phyloP scores from a whole-genome alignment of 2,797 vertebrate species.

The Melanotaenia trifasciata region DNA sequence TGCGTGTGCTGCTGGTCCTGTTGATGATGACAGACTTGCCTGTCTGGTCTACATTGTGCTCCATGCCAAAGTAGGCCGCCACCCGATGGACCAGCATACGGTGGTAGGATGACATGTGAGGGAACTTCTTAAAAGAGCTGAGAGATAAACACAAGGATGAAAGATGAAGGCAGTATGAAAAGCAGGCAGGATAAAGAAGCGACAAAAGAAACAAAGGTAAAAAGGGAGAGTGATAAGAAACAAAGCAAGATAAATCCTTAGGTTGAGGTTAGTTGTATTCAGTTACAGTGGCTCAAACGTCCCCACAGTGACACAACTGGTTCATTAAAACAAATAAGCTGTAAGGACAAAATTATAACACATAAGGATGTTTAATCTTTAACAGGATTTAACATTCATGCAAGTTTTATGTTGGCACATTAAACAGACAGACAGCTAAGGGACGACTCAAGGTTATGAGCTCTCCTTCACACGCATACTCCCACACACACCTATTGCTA shows the following conservation, averaged over 20 bases:
- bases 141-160: background rate
- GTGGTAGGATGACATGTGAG: slow-evolving; percentile 97
- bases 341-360: slow-evolving; percentile 41
- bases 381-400: slow-evolving; percentile 1
- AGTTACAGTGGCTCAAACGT: slow-evolving; percentile 19
- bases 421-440: slow-evolving; percentile 6
- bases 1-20: slow-evolving; percentile 93
- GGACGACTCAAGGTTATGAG: slow-evolving; percentile 10
- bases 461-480: slow-evolving; percentile 46
- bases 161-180: background rate
- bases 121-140: slow-evolving; percentile 96
- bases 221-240: background rate
- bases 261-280: slow-evolving; percentile 9
- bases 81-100: slow-evolving; percentile 96
- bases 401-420: background rate
- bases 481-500: slow-evolving; percentile 88
- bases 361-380: slow-evolving; percentile 9
- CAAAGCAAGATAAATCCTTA: background rate
- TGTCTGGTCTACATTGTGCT: slow-evolving; percentile 98
- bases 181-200: background rate
- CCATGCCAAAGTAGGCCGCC: slow-evolving; percentile 96
- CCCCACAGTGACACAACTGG: slow-evolving; percentile 26
- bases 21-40: slow-evolving; percentile 97
- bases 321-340: slow-evolving; percentile 27
- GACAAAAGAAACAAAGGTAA: background rate